Evolutionary conservation across 2,888 invertebrate genomes (phyloP).

Genomic region (Autographa gamma): DNA sequence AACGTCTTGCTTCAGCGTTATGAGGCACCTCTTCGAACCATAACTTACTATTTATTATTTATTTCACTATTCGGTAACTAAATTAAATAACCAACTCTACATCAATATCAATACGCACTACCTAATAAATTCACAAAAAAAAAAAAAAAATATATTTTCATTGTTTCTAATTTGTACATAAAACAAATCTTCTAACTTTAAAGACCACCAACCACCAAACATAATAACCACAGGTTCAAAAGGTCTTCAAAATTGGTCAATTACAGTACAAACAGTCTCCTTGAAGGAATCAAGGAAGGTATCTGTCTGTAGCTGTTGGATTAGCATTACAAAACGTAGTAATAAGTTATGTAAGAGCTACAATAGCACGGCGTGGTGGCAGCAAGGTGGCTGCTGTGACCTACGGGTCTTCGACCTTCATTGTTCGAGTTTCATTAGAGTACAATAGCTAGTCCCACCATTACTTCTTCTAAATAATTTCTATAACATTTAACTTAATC

Average conservation of each 20-base stretch:
- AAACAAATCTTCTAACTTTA: too few relatives aligned
- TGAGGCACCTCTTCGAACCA: neutral
- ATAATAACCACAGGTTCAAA: neutral
- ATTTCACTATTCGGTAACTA: neutral
- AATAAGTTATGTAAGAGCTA: constrained; percentile 59
- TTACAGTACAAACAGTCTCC: constrained; percentile 12
- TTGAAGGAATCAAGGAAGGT: constrained; percentile 25
- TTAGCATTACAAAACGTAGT: constrained; percentile 43
- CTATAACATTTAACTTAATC: constrained; percentile 19
- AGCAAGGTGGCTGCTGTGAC: constrained; percentile 77
- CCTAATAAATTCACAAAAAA: too few relatives aligned
- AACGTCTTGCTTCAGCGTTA: constrained; percentile 10
- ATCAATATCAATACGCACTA: too few relatives aligned
- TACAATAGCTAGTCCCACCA: constrained; percentile 75
- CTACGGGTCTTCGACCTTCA: constrained; percentile 85
- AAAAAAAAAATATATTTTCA: too few relatives aligned
- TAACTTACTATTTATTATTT: neutral
- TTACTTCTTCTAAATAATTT: constrained; percentile 58
- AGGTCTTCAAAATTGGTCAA: neutral
- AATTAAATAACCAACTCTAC: neutral
- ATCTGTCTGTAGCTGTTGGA: constrained; percentile 27
- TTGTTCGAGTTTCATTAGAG: constrained; percentile 83
- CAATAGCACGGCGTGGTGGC: constrained; percentile 60
- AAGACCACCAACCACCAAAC: neutral
- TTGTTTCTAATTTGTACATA: too few relatives aligned